These are phyloP conservation scores for Cerceris ruficornis DNA, from an alignment of 2,888 invertebrate species.

Conservation along the genomic window DNA sequence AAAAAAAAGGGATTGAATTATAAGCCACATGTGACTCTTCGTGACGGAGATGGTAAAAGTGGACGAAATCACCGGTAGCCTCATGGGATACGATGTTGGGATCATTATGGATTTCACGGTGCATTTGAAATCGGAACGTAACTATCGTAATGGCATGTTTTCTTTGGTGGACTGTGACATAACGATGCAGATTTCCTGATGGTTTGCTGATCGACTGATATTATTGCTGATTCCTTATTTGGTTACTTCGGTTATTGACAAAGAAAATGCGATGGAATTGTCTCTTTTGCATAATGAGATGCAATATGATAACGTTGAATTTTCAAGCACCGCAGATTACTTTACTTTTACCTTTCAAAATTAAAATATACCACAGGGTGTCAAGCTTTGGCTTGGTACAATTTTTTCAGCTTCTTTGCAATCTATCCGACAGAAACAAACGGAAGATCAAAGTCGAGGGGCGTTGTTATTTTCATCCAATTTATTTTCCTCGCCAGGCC, in stretches of 20 bases:
- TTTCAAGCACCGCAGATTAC: too few relatives aligned
- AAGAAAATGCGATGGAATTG: too few relatives aligned
- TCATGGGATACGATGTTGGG: not conserved
- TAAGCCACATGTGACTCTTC: slow-evolving; percentile 37
- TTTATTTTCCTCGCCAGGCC: slow-evolving; percentile 12
- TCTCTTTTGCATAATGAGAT: too few relatives aligned
- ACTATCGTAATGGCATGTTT: not conserved
- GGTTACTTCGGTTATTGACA: not conserved
- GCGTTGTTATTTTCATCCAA: slow-evolving; percentile 26
- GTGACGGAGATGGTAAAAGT: slow-evolving; percentile 30
- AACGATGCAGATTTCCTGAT: too few relatives aligned
- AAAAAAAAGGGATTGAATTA: slow-evolving; percentile 37
- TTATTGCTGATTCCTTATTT: not conserved
- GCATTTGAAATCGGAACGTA: not conserved
- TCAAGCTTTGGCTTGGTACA: too few relatives aligned
- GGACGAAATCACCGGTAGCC: slow-evolving; percentile 18
- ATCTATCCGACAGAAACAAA: too few relatives aligned
- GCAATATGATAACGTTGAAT: too few relatives aligned
- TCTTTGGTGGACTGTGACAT: too few relatives aligned
- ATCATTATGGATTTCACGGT: slow-evolving; percentile 24
- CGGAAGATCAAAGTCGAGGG: not conserved
- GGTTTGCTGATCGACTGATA: too few relatives aligned
- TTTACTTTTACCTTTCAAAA: not conserved
- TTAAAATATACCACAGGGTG: not conserved
- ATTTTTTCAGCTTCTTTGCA: not conserved